phyloP scores from a whole-genome alignment of 2,888 invertebrate species.

The Scaptomyza caliginosa region DNA sequence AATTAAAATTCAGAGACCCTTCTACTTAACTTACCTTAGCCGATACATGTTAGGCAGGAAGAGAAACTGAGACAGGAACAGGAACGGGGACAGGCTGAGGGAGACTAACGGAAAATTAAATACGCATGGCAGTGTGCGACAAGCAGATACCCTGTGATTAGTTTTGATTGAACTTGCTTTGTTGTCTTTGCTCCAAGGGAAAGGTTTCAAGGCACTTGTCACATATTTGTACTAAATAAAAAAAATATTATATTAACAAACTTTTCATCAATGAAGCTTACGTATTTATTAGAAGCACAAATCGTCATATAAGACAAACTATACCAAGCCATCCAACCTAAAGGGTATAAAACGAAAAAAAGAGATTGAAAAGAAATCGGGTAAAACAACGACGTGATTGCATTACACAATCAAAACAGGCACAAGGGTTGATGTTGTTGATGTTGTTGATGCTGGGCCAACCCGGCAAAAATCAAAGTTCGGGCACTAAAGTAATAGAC shows the following conservation, averaged over 20 bases:
- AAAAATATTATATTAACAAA: too few relatives aligned
- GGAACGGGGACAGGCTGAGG: conserved; percentile 7
- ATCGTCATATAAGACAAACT: too few relatives aligned
- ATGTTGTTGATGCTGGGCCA: conserved; percentile 28
- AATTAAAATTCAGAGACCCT: conserved; percentile 82
- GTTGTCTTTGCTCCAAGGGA: too few relatives aligned
- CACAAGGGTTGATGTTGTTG: conserved; percentile 52
- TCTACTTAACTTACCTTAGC: conserved; percentile 74
- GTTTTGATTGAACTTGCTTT: too few relatives aligned
- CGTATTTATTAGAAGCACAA: too few relatives aligned
- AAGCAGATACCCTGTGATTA: neutral
- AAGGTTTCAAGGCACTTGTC: neutral
- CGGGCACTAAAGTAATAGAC: conserved; percentile 74
- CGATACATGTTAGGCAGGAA: conserved; percentile 25
- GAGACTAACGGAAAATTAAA: neutral
- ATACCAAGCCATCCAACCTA: neutral
- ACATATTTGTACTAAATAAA: too few relatives aligned
- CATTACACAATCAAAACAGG: conserved; percentile 81
- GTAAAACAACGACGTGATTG: conserved; percentile 81
- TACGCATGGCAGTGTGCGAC: neutral
- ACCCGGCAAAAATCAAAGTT: conserved; percentile 70
- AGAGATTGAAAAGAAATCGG: conserved; percentile 35
- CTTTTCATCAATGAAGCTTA: too few relatives aligned
- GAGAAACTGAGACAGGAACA: too few relatives aligned
- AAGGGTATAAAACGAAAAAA: neutral